These are phyloP conservation scores for Lepidotrigona ventralis DNA, from an alignment of 1,140 invertebrate species.

Conservation along the genomic window DNA sequence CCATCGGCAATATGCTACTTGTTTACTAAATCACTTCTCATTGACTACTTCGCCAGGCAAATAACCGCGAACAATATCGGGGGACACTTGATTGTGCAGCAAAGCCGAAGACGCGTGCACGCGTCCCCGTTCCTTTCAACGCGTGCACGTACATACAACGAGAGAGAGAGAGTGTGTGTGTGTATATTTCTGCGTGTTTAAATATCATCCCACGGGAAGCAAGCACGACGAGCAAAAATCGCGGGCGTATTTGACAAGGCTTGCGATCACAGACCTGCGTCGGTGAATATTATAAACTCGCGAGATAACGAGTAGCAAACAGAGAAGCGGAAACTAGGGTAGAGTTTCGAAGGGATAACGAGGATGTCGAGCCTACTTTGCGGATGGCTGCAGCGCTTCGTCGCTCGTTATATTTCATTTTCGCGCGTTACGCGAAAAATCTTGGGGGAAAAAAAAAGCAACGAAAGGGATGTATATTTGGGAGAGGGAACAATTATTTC, in stretches of 20 bases:
- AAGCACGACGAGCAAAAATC: slow-evolving; percentile 28
- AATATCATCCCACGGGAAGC: slow-evolving; percentile 45
- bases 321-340: slow-evolving; percentile 4
- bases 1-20: slow-evolving; percentile 75
- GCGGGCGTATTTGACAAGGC: slow-evolving; percentile 2
- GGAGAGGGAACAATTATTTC: background rate
- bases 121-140: background rate
- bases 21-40: slow-evolving; percentile 72
- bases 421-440: background rate
- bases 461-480: background rate
- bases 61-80: slow-evolving; percentile 67
- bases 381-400: background rate
- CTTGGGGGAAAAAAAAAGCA: background rate
- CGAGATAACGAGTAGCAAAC: slow-evolving; percentile 48
- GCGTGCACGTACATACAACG: background rate
- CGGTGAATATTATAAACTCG: slow-evolving; percentile 7
- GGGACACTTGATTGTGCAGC: slow-evolving; percentile 69
- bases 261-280: background rate
- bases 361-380: background rate
- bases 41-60: slow-evolving; percentile 66
- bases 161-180: background rate
- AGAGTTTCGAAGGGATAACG: background rate
- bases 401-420: background rate
- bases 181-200: background rate
- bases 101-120: slow-evolving; percentile 68